Evolutionary conservation across 1,140 invertebrate genomes (phyloP), one percentile per base, ranked within the genome.

Genomic region (Musca domestica): DNA sequence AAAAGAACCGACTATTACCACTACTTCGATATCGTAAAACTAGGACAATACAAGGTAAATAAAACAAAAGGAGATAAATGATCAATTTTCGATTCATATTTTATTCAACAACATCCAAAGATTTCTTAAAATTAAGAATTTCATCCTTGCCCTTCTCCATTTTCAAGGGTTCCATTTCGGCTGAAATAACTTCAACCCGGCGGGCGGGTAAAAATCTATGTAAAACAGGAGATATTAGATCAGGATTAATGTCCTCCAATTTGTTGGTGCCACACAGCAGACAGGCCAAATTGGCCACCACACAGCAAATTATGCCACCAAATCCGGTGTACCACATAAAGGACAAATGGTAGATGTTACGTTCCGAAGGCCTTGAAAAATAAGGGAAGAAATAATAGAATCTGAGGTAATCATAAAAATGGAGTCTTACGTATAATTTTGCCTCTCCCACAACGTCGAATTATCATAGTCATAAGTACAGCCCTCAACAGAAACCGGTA

Each of bases 401-500:
- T 20, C 17, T n/a, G 41, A 64, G 17, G 47, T 23, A 51, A 1
- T 15, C 4, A 69, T 69, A 69, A n/a, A n/a, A n/a, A n/a, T n/a
- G n/a, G n/a, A 3, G 15, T 14, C 64, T 70, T 70, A 79, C 77
- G 69, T 79, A 68, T 76, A 77, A 6, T 72, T 67, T 7, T 74
- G 52, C 0, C 76, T 58, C 14, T 70, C 54, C 61, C 71, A 74
- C 6, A 71, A 71, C 0, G 76, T 84, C 85, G 34, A 68, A 67
- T 80, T 79, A n/a, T 79, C 76, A 10, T 69, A 80, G 1, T 12
- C 54, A 52, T 79, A 79, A 10, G 84, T 83, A 73, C 91, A 93
- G 2, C 88, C 90, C 22, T 86, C 86, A 0, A 85, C 86, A 0
- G 85, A 87, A 1, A 89, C 81, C 0, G 86, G 84, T 82, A 88